A percentile compares a stretch with the other conserved stretches of the same genome.
phyloP scores from a whole-genome alignment of 2,797 vertebrate species.

The Cuniculus paca region DNA sequence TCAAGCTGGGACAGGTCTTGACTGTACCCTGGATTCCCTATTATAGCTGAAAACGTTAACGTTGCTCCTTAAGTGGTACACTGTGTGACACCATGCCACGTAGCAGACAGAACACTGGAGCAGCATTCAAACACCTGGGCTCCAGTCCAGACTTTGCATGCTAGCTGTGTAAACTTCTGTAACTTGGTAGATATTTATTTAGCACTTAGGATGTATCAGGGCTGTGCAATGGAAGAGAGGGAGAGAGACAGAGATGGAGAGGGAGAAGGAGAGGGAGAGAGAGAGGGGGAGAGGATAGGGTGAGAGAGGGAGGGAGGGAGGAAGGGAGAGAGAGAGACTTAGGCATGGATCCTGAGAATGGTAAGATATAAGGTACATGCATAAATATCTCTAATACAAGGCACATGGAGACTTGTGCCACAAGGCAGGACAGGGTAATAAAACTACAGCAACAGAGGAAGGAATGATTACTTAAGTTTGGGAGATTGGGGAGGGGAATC shows the following conservation, averaged over 20 bases:
- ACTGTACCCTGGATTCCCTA: neutral
- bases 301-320: neutral
- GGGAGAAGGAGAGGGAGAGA: neutral
- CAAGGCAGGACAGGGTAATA: neutral
- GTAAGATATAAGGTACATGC: neutral
- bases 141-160: neutral
- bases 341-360: neutral
- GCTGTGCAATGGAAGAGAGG: neutral
- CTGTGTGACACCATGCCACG: neutral
- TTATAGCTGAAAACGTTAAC: neutral
- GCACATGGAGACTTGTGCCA: neutral
- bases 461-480: neutral
- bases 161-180: neutral
- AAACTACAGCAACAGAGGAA: neutral
- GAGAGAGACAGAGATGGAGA: neutral
- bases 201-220: neutral
- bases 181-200: neutral
- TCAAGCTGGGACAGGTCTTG: constrained; percentile 41
- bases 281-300: neutral
- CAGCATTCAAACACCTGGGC: neutral
- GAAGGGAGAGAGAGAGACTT: neutral
- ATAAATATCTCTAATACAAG: neutral
- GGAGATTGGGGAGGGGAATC: neutral
- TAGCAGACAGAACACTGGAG: neutral
- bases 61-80: neutral